Base-by-base conservation (phyloP, 2,797 vertebrate genomes). In the Takifugu rubripes region DNA sequence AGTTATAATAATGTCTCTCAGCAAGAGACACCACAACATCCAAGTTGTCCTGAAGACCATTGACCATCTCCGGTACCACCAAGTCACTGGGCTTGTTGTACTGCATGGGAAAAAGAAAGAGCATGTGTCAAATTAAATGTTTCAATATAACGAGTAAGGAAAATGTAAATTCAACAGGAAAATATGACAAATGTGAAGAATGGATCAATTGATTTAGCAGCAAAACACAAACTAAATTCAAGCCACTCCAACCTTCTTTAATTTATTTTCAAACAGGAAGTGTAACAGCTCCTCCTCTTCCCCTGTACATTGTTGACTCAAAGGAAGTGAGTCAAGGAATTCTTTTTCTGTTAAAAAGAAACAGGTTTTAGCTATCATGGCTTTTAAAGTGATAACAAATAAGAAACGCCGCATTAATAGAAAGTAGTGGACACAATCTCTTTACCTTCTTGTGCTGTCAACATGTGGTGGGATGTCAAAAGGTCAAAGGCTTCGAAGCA, bases 401-500 rank as follows among this genome's bases (percentile, higher is more conserved):
- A 16, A 43, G 12, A 52, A 47, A 54, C 8, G 16, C 0, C 12
- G 61, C 2, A 25, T 2, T 25, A 44, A 0, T 3, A 47, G 9
- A 29, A 50, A 17, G 7, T 65, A 36, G 11, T 5, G 17, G 0
- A 2, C 14, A 49, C 27, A 24, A 64, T 25, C 61, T 33, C 43
- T 81, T 81, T 70, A 99, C 96, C 97, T 94, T 99, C 97, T 89
- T 97, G 95, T 45, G 97, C 96, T 0, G 96, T 99, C 87, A 99
- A 74, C 97, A 99, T 98, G 83, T 98, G 96, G 83, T 99, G 97
- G 1, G 95, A 97, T 0, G 96, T 98, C 87, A 98, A 88, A 90
- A 98, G 95, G 90, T 98, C 97, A 86, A 99, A 98, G 14, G 96
- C 97, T 94, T 99, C 97, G 90, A 99, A 99, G 90, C 97, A 97